Base-by-base conservation (phyloP, 2,888 invertebrate species). In the Lepidocyrtinus sp. region DNA sequence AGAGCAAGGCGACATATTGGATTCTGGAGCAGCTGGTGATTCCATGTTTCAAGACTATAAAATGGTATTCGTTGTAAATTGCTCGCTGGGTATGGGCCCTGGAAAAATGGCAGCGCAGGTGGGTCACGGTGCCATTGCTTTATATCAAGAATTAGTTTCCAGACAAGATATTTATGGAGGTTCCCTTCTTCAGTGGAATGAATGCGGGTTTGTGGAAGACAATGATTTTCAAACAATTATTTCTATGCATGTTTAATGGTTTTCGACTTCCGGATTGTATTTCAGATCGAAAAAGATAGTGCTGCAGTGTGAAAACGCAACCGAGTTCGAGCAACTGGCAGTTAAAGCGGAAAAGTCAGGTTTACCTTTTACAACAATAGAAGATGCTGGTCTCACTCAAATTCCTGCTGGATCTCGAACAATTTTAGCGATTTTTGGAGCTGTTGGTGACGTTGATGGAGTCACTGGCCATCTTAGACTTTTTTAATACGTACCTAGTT, bases 391-490 rank as follows among this genome's bases (percentile, higher is more conserved):
- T 26, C 88, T 88, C 68, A 90, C 90, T 5, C 89, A 90, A 87
- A 88, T 90, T 81, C 88, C 89, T 36, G 85, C 88, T 24, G 89
- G 89, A 85, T 89, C 90, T 50, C 87, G 89, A n/a, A 90, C 90
- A 25, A 90, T 90, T 27, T 87, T 91, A 85, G 89, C 90, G 26
- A 86, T 90, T 45, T 90, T 91, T 85, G 91, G 91, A 3, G 87
- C 88, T 50, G 89, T 89, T 84, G 89, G 89, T 75, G 87, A 89
- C 50, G 88, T 91, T 12, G 89, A 90, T 82, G 87, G 88, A 63
- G 85, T 89, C 22, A 89, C 90, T 21, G 89, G 89, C 36, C 88
- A 88, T 70, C 84, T 89, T 25, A 84, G 83, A 64, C 79, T 86
- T 62, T 82, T 82, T 70, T 84, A 85, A 69, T 59, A 12, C n/a